These are phyloP conservation scores for Saguinus midas DNA, from an alignment of 2,113 vertebrate genomes.

Conservation along the genomic window DNA sequence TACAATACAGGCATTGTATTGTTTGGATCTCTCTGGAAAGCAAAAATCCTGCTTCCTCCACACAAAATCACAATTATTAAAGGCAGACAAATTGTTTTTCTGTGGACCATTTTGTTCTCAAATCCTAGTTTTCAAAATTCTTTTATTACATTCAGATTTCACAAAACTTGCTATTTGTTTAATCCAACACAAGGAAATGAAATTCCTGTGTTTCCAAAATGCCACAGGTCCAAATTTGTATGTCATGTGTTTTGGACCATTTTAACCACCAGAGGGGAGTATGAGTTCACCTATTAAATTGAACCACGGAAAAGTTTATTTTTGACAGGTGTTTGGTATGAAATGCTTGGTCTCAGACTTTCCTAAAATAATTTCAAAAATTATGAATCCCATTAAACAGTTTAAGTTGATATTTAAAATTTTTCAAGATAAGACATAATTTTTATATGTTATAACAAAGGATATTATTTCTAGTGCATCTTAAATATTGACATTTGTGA, in stretches of 20 bases:
- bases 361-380: background rate
- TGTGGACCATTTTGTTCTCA: background rate
- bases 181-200: background rate
- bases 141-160: background rate
- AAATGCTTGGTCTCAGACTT: background rate
- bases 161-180: constrained; percentile 1
- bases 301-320: background rate
- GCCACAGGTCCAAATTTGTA: background rate
- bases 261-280: constrained; percentile 55
- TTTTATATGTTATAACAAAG: background rate
- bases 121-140: background rate
- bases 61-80: background rate
- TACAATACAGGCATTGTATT: too few species aligned
- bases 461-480: background rate
- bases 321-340: background rate
- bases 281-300: background rate
- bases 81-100: background rate
- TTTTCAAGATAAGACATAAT: background rate
- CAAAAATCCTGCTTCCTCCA: background rate
- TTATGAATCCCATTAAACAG: background rate
- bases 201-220: background rate
- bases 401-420: background rate
- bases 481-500: constrained; percentile 6
- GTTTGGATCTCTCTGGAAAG: background rate
- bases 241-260: background rate